Conservation (phyloP, 2,113 vertebrate genomes). For the Amblyornis subalaris region DNA sequence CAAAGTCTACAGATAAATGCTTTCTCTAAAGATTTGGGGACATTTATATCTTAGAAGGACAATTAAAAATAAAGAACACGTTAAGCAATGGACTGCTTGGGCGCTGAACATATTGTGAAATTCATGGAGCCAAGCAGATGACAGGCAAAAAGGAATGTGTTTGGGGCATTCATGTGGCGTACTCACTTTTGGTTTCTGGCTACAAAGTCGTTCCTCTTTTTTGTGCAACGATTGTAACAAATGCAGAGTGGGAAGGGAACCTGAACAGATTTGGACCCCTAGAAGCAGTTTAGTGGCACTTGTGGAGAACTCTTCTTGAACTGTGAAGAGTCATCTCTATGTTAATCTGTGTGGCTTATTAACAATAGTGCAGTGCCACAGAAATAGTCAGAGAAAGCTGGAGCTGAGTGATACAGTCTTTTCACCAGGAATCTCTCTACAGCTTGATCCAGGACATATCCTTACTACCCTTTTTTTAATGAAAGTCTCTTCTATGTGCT, state of each 20-base stretch:
- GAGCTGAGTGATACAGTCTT: background rate
- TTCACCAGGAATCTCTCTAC: background rate
- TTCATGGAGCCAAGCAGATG: background rate
- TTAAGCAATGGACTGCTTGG: background rate
- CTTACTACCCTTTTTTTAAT: background rate
- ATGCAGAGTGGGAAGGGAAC: background rate
- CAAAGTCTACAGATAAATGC: background rate
- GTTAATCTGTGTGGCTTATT: background rate
- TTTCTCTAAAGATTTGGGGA: background rate
- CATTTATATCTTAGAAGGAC: background rate
- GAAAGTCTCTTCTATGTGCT: rapidly evolving
- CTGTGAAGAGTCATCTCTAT: background rate
- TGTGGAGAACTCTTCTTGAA: background rate
- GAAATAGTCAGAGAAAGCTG: background rate
- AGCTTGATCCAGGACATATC: background rate
- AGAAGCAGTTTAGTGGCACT: background rate
- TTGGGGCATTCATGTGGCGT: background rate
- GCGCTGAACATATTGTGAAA: background rate
- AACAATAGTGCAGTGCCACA: background rate
- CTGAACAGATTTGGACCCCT: background rate
- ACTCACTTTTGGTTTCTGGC: background rate
- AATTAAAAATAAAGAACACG: background rate
- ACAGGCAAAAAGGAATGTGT: background rate
- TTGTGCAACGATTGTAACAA: background rate
- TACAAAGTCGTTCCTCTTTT: background rate